These are phyloP conservation scores for Microdon myrmicae DNA, from an alignment of 2,888 invertebrate species.

Conservation along the genomic window DNA sequence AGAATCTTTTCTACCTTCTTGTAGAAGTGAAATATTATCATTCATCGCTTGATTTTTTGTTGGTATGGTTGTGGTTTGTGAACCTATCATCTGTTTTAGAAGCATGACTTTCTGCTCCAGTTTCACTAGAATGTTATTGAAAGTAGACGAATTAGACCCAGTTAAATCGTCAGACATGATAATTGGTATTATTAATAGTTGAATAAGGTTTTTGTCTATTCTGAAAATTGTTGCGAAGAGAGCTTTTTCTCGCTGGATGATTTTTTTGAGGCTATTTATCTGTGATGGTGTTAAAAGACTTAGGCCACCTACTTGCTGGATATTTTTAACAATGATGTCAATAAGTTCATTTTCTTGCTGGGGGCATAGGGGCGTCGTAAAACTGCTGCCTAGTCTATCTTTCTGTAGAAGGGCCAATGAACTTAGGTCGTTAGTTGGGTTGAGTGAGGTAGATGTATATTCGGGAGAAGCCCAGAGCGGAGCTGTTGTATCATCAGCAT, in stretches of 20 bases:
- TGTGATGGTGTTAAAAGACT: conserved; percentile 56
- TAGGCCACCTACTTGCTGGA: conserved; percentile 62
- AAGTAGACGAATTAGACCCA: conserved; percentile 37
- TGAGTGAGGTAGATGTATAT: conserved; percentile 7
- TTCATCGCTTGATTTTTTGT: conserved; percentile 11
- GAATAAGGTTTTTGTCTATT: conserved; percentile 62
- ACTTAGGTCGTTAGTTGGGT: conserved; percentile 28
- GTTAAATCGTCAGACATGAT: conserved; percentile 57
- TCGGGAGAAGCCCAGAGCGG: conserved; percentile 3
- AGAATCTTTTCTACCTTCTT: background rate
- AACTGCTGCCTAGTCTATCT: conserved; percentile 27
- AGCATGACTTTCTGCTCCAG: conserved; percentile 64
- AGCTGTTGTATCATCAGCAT: conserved; percentile 17
- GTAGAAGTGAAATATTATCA: conserved; percentile 25
- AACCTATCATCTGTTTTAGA: conserved; percentile 62
- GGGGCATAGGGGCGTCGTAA: background rate
- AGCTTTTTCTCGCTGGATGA: conserved; percentile 58
- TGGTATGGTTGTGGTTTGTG: conserved; percentile 8
- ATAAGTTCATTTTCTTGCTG: conserved; percentile 46
- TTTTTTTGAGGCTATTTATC: conserved; percentile 57
- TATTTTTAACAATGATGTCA: conserved; percentile 58
- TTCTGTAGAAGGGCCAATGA: conserved; percentile 2
- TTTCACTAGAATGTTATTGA: conserved; percentile 60
- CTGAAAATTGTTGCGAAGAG: conserved; percentile 64
- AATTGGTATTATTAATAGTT: conserved; percentile 62